Conservation (phyloP, 2,113 vertebrate genomes). For the Vireo altiloquus region DNA sequence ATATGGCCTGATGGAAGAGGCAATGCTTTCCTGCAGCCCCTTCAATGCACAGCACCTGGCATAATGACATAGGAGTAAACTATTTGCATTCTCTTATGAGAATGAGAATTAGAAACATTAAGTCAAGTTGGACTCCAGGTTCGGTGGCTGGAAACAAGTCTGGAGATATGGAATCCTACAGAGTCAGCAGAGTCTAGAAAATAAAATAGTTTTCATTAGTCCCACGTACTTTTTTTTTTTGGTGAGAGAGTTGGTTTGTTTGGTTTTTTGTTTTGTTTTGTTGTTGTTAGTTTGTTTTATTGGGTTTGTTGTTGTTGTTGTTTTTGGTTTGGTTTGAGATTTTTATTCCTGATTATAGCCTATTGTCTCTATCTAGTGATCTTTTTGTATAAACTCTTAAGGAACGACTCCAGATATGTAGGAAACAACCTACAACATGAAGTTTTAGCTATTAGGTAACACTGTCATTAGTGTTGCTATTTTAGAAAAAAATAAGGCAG, state of each 20-base stretch:
- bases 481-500: not conserved
- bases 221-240: no score
- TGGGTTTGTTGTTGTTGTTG: not conserved
- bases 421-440: not conserved
- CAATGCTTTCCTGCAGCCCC: not conserved
- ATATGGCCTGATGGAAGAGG: not conserved
- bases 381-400: not conserved
- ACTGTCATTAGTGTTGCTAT: not conserved
- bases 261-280: not conserved
- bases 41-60: not conserved
- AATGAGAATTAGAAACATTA: not conserved
- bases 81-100: not conserved
- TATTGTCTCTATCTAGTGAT: not conserved
- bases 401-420: not conserved
- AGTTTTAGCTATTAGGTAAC: not conserved
- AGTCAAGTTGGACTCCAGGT: not conserved
- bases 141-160: not conserved
- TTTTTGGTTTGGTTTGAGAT: fast-evolving
- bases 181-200: not conserved
- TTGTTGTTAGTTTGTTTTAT: not conserved
- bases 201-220: not conserved
- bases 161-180: not conserved
- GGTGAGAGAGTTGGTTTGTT: fast-evolving
- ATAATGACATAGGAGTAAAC: not conserved
- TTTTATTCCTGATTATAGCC: not conserved